phyloP scores from a whole-genome alignment of 2,113 vertebrate species.

The Microcebus lehilahytsara region DNA sequence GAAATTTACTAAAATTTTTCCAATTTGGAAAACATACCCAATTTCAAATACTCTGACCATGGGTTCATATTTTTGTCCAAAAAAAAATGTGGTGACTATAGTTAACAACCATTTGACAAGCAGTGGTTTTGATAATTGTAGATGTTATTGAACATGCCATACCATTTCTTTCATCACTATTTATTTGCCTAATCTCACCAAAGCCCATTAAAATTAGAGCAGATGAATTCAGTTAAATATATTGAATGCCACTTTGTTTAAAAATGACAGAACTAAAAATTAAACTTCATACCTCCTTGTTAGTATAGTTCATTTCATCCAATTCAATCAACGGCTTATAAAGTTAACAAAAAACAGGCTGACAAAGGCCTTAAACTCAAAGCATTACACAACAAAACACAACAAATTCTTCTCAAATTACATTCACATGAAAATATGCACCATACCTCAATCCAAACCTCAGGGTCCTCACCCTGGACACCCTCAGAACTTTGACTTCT shows the following conservation, averaged over 20 bases:
- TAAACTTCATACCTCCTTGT: slow-evolving; percentile 43
- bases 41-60: slow-evolving; percentile 48
- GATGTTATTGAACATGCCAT: slow-evolving; percentile 3
- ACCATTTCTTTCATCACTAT: slow-evolving; percentile 59
- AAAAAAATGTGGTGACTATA: background rate
- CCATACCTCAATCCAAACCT: background rate
- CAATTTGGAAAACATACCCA: slow-evolving; percentile 5
- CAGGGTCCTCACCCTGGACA: background rate
- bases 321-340: slow-evolving; percentile 41
- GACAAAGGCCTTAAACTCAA: slow-evolving; percentile 42
- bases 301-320: slow-evolving; percentile 57
- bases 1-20: slow-evolving; percentile 55
- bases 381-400: slow-evolving; percentile 45
- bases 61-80: slow-evolving; percentile 41
- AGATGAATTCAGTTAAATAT: slow-evolving; percentile 47
- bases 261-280: slow-evolving; percentile 62
- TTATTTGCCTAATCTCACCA: slow-evolving; percentile 55
- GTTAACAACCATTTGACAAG: slow-evolving; percentile 62
- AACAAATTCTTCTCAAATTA: slow-evolving; percentile 6
- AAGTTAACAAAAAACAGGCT: slow-evolving; percentile 61
- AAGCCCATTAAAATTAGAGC: slow-evolving; percentile 59
- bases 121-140: slow-evolving; percentile 55
- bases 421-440: slow-evolving; percentile 50
- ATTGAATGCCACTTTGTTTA: slow-evolving; percentile 33
- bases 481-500: background rate